Conservation (phyloP, 2,113 vertebrate genomes). For the Callospermophilus lateralis region DNA sequence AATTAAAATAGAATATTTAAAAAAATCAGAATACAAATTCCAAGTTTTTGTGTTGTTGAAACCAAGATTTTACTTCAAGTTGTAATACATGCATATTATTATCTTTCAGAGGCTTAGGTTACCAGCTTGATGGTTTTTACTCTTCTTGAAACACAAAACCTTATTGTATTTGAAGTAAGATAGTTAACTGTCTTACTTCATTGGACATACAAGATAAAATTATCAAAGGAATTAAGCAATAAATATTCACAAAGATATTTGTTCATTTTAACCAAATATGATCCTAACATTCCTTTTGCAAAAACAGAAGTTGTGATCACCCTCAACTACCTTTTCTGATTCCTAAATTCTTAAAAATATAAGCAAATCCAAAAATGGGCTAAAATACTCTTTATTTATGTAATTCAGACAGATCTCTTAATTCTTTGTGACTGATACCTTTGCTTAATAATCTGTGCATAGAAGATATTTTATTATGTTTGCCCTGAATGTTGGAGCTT, state of each 20-base stretch:
- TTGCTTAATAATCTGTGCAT: not conserved
- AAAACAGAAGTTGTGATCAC: not conserved
- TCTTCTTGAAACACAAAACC: not conserved
- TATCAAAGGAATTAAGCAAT: constrained; percentile 36
- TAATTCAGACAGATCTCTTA: not conserved
- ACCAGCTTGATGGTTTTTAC: not conserved
- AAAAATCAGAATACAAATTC: not conserved
- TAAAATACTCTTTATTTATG: not conserved
- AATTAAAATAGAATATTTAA: not conserved
- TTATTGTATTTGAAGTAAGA: constrained; percentile 24
- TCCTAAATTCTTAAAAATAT: constrained; percentile 40
- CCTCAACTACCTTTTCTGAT: constrained; percentile 3
- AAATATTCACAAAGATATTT: not conserved
- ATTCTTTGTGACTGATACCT: not conserved
- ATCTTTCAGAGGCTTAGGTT: not conserved
- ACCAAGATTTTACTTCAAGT: not conserved
- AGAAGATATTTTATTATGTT: not conserved
- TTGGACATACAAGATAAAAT: not conserved
- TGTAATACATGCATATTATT: not conserved
- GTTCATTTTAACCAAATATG: not conserved
- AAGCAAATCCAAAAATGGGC: not conserved
- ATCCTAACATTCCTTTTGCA: not conserved
- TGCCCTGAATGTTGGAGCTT: not conserved
- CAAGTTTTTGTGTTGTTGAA: not conserved
- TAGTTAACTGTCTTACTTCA: not conserved